Evolutionary conservation across 2,888 invertebrate genomes (phyloP), one percentile per base, ranked within the genome.

Genomic region (Andrena dorsata): DNA sequence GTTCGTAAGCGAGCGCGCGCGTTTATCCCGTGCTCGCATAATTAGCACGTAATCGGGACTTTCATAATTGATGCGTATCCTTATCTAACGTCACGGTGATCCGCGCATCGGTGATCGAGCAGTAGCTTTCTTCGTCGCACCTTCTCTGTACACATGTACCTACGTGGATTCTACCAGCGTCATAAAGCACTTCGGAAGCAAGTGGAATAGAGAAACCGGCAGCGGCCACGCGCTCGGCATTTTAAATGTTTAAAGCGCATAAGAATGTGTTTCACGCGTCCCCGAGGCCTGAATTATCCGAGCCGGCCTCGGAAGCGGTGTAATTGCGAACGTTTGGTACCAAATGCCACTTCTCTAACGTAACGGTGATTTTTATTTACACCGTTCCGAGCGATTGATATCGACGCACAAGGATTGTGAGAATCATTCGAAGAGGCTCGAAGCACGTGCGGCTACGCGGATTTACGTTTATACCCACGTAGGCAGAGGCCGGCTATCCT

Each of bases 401-500:
- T 6, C 7, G 20, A n/a, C n/a, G 6, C 6, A 16, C 0, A 3
- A 2, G 71, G 32, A 41, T 41, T 47, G 41, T 23, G 51, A 51
- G 8, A 28, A 41, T 49, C 41, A 20, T 73, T 41, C 23, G 13
- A 65, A 51, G 41, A 58, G 8, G 58, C 72, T 65, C 56, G 51
- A 26, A 61, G 73, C 72, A 85, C 79, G 80, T 82, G 76, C 47
- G 58, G 79, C 70, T 73, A 63, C 78, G 60, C 66, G 68, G 51
- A 76, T 80, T 80, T 84, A 82, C 68, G 70, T 80, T 80, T 69
- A 79, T 30, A 26, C 76, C 61, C 68, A 88, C 88, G 88, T 88
- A 89, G 86, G 86, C 72, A 89, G 87, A 65, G 81, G 85, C 70
- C 80, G 87, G 81, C 84, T 88, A 89, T 90, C 86, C 85, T 88